Base-by-base conservation (phyloP, 2,888 invertebrate genomes). In the Eristalis intricaria region DNA sequence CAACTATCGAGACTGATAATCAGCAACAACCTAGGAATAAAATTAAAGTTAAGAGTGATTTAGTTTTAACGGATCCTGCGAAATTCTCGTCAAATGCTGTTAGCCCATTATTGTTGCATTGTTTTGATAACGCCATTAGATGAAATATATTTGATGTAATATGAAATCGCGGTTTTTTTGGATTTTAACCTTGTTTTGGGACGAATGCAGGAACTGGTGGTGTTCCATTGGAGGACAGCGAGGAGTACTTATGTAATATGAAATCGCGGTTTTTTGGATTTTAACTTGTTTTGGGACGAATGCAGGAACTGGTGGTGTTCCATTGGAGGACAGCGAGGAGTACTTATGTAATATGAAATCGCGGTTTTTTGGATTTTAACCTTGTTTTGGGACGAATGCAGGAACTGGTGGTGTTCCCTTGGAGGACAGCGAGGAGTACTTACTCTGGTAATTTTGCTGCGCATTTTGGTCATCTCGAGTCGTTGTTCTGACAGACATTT, bases 31-130 rank as follows among this genome's bases (percentile, higher is more conserved):
- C 87, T 83, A 90, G 88, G 38, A 90, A 91, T 60, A 91, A 92
- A 90, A 92, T 92, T 79, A 93, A 93, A 90, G 91, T 92, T 29
- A 91, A 92, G 88, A 92, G 91, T 88, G 91, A 91, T 84, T 89
- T 91, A 58, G 86, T 91, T 64, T 89, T 91, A 61, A 90, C 90
- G 73, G 90, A 90, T 82, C 90, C 90, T 22, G 84, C 88, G 10
- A 90, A 89, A 82, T 89, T 90, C 82, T 85, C 84, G 56, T 88
- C 86, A 38, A 88, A 88, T 74, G 85, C 83, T 71, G 66, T 84
- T 60, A 88, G 84, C 70, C 81, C 89, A 19, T 84, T 87, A 40
- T 77, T 89, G 63, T 81, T 89, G 71, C 89, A 89, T 65, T 88
- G 84, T 74, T 88, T 89, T 71, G 84, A 88, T 60, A 83, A 87